These are phyloP conservation scores for Isotomurus palustris DNA, from an alignment of 2,888 invertebrate species.

Conservation along the genomic window DNA sequence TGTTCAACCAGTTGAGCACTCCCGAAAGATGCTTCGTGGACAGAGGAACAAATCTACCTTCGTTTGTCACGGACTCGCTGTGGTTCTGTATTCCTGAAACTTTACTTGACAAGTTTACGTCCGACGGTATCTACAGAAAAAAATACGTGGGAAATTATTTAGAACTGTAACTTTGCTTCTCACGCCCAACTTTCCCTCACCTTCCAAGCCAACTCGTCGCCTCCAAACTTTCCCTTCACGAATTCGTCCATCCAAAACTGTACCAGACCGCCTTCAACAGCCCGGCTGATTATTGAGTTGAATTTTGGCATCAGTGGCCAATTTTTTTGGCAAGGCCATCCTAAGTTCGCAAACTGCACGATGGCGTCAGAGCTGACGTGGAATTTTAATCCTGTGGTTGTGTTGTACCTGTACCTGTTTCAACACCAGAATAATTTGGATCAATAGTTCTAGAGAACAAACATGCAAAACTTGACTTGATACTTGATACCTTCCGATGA, in stretches of 20 bases:
- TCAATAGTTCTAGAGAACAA: conserved; percentile 1
- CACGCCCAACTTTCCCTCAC: not conserved
- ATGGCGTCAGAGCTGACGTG: conserved; percentile 23
- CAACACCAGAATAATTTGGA: not conserved
- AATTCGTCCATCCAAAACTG: conserved; percentile 29
- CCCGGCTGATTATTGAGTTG: conserved; percentile 21
- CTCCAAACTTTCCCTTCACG: conserved; percentile 26
- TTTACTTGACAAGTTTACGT: not conserved
- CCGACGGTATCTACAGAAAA: not conserved
- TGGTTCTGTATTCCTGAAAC: not conserved
- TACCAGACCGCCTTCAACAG: conserved; percentile 33
- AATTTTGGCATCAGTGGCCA: conserved; percentile 32
- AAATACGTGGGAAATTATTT: not conserved
- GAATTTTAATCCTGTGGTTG: conserved; percentile 23
- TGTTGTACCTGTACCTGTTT: conserved; percentile 22
- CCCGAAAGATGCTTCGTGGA: conserved; percentile 4
- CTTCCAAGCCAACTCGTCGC: conserved; percentile 21
- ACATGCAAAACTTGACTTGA: conserved; percentile 1
- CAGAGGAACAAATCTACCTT: conserved; percentile 10
- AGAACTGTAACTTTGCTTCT: not conserved
- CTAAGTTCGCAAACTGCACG: conserved; percentile 18
- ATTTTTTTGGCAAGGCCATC: conserved; percentile 30
- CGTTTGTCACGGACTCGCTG: conserved; percentile 3
- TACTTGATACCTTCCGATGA: conserved; percentile 18
- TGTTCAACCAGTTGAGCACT: not conserved